Evolutionary conservation across 2,113 vertebrate genomes (phyloP), one percentile per base, ranked within the genome.

Genomic region (Ranitomeya variabilis): DNA sequence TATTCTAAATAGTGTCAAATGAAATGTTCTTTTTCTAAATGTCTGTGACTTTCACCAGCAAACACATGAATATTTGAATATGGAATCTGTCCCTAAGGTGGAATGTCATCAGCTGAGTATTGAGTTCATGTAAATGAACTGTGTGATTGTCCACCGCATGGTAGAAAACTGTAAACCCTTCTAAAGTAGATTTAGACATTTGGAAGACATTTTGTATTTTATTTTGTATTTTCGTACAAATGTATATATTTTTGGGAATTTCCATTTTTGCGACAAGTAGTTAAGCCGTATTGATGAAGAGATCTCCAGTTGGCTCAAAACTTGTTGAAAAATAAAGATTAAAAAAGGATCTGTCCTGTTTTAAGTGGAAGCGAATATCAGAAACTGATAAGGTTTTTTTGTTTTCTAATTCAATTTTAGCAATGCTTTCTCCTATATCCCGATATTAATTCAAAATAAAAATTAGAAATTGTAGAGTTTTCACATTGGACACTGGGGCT

Each of bases 31-130:
- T 31, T 52, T 26, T 57, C 11, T 69, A 59, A 81, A 73, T 52
- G n/a, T 69, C 78, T 81, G 12, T 57, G 15, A 18, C 19, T n/a
- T 60, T 86, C 12, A 23, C 52, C 19, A 79, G 26, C 12, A 81
- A 81, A 71, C 18, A 80, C 45, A 79, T 18, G 59, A 86, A 78
- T 69, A 55, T n/a, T 23, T 45, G 59, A 74, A 60, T 66, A 21
- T 14, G 31, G 31, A 51, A 66, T n/a, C 59, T n/a, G 18, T 82
- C 80, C 31, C 31, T 66, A n/a, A 66, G 59, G 80, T 16, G 31
- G 66, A 82, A 82, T 45, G 31, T 82, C 59, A 82, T 81, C 14
- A n/a, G 12, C 51, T n/a, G 11, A 5, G 52, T 6, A 54, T 10
- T 21, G 19, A 55, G 52, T 14, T 37, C 8, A 67, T 51, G 73